Evolutionary conservation across 2,113 vertebrate genomes (phyloP), one percentile per base, ranked within the genome.

Genomic region (Sylvietta virens): DNA sequence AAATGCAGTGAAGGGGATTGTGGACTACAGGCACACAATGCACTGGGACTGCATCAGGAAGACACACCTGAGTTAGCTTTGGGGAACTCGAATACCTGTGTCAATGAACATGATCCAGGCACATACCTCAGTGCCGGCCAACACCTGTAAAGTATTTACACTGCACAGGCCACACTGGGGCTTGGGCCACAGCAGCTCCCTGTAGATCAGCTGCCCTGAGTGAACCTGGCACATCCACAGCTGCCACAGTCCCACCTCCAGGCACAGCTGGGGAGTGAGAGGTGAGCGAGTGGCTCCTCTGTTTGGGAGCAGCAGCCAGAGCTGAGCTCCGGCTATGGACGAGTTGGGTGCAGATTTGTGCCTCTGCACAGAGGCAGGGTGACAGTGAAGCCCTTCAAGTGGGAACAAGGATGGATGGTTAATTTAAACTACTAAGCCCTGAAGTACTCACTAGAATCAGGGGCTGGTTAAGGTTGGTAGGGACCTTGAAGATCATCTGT

Each of bases 201-300:
- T 28, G 16, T 0, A 10, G 26, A 45, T 27, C 31, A 57, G 50
- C 50, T 48, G 44, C n/a, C 8, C 72, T 10, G 60, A 51, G 64
- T 2, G 35, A 71, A 5, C 19, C 8, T 11, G 65, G 48, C 20
- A 78, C 37, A 45, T 6, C 8, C n/a, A 15, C 21, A 6, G 0
- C 3, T 24, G 26, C 65, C 60, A 12, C 39, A 28, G 39, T 3
- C 47, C 44, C 60, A 31, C 6, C 48, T 58, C 35, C 19, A 33
- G 58, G 0, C 1, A 0, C 26, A 35, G 54, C 58, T 72, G 48
- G 6, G 0, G 8, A 69, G 10, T 0, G 0, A 31, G 28, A 45
- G 22, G 17, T 31, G 51, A 40, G 27, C 35, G 40, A 71, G 19
- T 8, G 30, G 65, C 58, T 78, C 27, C 40, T 56, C 37, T 31